These are phyloP conservation scores for Micromys minutus DNA, from an alignment of 2,113 vertebrate genomes.

Conservation along the genomic window DNA sequence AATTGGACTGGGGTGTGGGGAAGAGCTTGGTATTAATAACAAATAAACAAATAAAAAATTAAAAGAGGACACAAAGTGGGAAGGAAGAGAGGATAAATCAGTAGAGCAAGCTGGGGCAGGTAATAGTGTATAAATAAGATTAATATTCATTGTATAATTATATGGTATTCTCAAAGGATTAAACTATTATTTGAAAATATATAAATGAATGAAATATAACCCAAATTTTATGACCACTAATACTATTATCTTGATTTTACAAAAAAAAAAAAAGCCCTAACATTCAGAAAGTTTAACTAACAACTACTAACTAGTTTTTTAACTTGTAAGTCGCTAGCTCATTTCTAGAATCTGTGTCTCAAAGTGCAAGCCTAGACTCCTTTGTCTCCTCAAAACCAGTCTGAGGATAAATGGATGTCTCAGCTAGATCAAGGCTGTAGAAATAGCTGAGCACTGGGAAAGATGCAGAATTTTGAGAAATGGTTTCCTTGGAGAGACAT, in stretches of 20 bases:
- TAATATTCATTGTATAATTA: neutral
- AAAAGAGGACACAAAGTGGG: neutral
- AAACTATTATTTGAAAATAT: neutral
- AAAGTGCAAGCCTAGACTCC: neutral
- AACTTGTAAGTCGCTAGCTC: neutral
- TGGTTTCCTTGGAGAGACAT: constrained; percentile 1
- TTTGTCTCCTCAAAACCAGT: neutral
- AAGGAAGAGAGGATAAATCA: neutral
- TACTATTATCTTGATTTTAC: neutral
- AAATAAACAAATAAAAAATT: neutral
- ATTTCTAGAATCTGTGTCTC: neutral
- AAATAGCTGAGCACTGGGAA: neutral
- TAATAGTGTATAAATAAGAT: neutral
- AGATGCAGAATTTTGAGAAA: neutral
- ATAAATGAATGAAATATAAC: neutral
- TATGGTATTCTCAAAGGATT: neutral
- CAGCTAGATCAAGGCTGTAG: neutral
- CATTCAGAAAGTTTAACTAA: constrained; percentile 17
- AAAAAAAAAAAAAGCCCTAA: neutral
- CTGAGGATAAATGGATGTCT: neutral
- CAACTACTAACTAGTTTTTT: neutral
- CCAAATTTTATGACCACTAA: neutral
- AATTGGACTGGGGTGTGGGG: neutral
- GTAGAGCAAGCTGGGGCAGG: neutral
- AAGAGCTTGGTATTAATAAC: neutral